Evolutionary conservation across 2,888 invertebrate genomes (phyloP), one percentile per base, ranked within the genome.

Genomic region (Amphimallon solstitiale): DNA sequence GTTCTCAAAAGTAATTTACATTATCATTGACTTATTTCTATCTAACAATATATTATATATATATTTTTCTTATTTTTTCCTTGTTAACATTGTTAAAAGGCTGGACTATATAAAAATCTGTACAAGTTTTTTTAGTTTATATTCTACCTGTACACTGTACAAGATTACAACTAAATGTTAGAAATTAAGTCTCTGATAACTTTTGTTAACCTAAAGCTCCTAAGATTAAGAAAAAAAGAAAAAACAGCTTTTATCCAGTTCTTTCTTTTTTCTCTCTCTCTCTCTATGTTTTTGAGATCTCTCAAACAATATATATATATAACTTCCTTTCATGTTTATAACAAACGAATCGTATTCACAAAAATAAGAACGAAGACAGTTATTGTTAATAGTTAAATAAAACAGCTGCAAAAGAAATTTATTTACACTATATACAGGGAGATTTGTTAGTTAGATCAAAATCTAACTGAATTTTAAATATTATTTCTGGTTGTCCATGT

Each of bases 401-500:
- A n/a, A 37, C 38, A 62, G 62, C 62, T 49, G 62, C 62, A 62
- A 48, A 61, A 21, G 38, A 23, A 4, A 60, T n/a, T n/a, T 65
- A 62, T 66, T 68, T 70, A 68, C 67, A 70, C 43, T 68, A 68
- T 70, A 68, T 69, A 67, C 63, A 43, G 14, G 37, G 21, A 10
- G 17, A 9, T 49, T 29, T 52, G 66, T n/a, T n/a, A 61, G 52
- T 62, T 67, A 63, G 64, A 54, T 68, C 35, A 40, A 48, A 14
- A 46, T 46, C 49, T 54, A 69, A 65, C 63, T 56, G 52, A 63
- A 59, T 40, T 68, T 59, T 67, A 69, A 65, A 61, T 65, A 67
- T 61, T 67, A 63, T 64, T 65, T 64, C 69, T 77, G 76, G 66
- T 78, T 80, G 67, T 79, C 79, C 82, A 82, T 82, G 69, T 79